A percentile compares a stretch with the other conserved stretches of the same genome.
These are phyloP conservation scores for Oncopodura yosiiana DNA, from an alignment of 1,140 invertebrate genomes.

Conservation along the genomic window DNA sequence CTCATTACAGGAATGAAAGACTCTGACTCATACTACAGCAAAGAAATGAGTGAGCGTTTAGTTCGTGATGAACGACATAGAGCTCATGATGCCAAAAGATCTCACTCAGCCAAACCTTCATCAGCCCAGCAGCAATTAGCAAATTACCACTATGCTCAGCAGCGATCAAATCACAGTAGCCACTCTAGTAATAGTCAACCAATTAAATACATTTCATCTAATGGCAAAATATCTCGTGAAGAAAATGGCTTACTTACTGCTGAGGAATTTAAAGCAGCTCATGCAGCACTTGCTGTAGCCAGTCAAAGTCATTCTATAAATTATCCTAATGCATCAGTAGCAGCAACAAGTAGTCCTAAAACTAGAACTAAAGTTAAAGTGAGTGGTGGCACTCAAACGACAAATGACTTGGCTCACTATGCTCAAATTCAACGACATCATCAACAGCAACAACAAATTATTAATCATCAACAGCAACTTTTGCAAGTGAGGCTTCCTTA, in stretches of 20 bases:
- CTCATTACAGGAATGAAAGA: conserved; percentile 33
- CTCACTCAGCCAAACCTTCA: conserved; percentile 9
- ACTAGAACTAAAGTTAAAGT: conserved; percentile 59
- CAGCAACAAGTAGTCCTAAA: conserved; percentile 26
- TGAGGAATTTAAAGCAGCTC: conserved; percentile 53
- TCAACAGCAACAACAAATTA: conserved; percentile 40
- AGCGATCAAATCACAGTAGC: too few species aligned
- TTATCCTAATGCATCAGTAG: too few species aligned
- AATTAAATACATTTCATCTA: conserved; percentile 2
- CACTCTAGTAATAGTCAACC: conserved; percentile 4
- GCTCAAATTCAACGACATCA: conserved; percentile 10
- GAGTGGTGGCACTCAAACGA: conserved; percentile 78
- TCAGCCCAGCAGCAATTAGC: neutral
- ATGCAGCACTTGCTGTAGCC: conserved; percentile 68
- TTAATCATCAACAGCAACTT: conserved; percentile 12
- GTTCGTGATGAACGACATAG: conserved; percentile 8
- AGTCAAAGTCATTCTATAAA: too few species aligned
- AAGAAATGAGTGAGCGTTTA: conserved; percentile 9
- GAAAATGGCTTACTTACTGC: conserved; percentile 13
- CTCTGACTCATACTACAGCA: conserved; percentile 23
- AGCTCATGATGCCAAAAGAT: conserved; percentile 11
- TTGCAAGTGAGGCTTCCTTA: too few species aligned
- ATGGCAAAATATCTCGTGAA: neutral
- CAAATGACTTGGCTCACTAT: conserved; percentile 52
- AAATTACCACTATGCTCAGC: conserved; percentile 5